A percentile compares a stretch with the other conserved stretches of the same genome.
phyloP scores from a whole-genome alignment of 2,113 vertebrate species.

The Athene noctua region DNA sequence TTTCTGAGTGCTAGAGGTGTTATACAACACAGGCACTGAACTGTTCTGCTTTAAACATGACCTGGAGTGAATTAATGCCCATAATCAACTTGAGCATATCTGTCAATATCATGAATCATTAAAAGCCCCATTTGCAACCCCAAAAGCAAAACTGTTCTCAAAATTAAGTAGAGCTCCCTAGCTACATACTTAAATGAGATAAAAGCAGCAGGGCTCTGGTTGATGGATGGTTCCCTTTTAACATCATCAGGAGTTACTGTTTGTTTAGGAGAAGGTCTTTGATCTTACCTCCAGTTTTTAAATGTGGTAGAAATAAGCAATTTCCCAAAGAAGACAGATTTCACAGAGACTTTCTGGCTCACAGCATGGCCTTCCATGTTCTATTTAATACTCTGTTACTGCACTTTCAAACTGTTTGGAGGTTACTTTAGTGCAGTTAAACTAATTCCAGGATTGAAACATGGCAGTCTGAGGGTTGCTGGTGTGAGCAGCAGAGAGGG shows the following conservation, averaged over 20 bases:
- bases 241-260: not conserved
- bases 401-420: not conserved
- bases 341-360: not conserved
- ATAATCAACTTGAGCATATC: not conserved
- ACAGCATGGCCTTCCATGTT: not conserved
- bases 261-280: slow-evolving; percentile 25
- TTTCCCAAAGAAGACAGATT: not conserved
- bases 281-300: not conserved
- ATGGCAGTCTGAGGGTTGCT: not conserved
- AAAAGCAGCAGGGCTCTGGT: slow-evolving; percentile 28
- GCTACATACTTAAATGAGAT: slow-evolving; percentile 10
- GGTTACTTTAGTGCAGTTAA: not conserved
- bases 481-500: not conserved
- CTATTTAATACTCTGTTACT: not conserved
- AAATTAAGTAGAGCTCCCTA: slow-evolving; percentile 41
- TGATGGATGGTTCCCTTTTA: slow-evolving; percentile 37
- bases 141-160: slow-evolving; percentile 32
- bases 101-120: slow-evolving; percentile 19
- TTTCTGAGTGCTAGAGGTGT: not conserved
- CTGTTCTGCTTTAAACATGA: not conserved
- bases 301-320: not conserved
- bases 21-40: not conserved
- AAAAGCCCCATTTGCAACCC: slow-evolving; percentile 39
- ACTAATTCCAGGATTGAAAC: not conserved
- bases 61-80: not conserved